These are phyloP conservation scores for Urocolius indicus DNA, from an alignment of 2,113 vertebrate species.

Conservation along the genomic window DNA sequence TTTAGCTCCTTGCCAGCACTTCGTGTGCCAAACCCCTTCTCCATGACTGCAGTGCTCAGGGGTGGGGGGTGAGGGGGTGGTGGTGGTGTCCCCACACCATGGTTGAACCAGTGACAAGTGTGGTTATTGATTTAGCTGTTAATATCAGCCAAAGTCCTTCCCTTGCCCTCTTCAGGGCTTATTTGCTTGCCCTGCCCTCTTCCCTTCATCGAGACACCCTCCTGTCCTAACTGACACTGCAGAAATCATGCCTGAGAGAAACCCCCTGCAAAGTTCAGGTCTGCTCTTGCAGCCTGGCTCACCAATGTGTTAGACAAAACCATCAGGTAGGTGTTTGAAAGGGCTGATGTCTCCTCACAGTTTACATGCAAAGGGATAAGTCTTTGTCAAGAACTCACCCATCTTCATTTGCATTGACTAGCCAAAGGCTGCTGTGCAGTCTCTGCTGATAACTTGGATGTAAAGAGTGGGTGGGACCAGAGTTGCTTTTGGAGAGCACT, in stretches of 20 bases:
- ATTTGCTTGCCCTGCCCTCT: background rate
- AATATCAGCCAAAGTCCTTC: constrained; percentile 1
- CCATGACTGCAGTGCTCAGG: background rate
- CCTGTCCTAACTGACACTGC: background rate
- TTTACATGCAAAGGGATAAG: rapidly evolving
- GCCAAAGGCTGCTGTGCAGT: background rate
- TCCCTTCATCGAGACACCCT: background rate
- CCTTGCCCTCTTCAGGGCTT: background rate
- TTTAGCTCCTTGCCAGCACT: background rate
- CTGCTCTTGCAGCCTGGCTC: background rate
- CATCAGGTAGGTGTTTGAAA: background rate
- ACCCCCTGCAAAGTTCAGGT: background rate
- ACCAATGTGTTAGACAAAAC: background rate
- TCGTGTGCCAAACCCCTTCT: background rate
- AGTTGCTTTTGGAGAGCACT: background rate
- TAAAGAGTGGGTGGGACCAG: background rate
- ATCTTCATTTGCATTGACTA: background rate
- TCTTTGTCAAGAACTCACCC: background rate
- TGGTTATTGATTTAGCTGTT: constrained; percentile 38
- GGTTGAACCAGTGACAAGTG: background rate
- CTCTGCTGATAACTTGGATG: background rate
- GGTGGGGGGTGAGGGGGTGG: too few species aligned
- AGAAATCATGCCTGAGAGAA: background rate
- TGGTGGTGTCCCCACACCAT: background rate
- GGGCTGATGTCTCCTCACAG: background rate